Percentiles rank a stretch among this genome's conserved stretches.
Evolutionary conservation across 1,140 invertebrate genomes (phyloP).

Genomic region (Triops longicaudatus): DNA sequence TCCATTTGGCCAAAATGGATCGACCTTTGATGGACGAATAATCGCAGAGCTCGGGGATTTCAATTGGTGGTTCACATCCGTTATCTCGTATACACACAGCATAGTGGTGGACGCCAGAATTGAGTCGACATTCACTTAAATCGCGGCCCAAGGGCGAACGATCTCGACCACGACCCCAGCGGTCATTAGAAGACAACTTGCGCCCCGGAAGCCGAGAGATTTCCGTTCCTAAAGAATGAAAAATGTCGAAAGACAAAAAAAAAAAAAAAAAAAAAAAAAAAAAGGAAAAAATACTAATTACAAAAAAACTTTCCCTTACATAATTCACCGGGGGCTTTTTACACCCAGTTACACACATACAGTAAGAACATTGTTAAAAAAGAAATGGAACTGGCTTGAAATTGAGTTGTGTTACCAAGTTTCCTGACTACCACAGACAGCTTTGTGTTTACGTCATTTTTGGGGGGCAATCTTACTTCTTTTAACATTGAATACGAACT

Average conservation of each 20-base stretch:
- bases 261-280: neutral
- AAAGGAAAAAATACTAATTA: neutral
- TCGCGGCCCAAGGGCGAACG: neutral
- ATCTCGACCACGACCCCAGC: neutral
- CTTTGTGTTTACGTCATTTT: no score
- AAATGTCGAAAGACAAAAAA: neutral
- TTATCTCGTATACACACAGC: neutral
- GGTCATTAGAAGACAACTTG: slow-evolving; percentile 7
- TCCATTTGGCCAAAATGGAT: slow-evolving; percentile 15
- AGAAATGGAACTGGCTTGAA: no score
- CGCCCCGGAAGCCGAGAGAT: neutral
- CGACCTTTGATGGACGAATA: slow-evolving; percentile 10
- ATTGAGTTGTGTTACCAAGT: no score
- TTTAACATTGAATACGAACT: no score
- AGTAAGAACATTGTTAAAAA: no score
- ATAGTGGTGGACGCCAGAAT: slow-evolving; percentile 2
- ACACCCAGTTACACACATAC: no score
- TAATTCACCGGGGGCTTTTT: no score
- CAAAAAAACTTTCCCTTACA: neutral
- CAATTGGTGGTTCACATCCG: neutral
- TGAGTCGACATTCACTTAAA: neutral
- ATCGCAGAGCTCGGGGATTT: neutral
- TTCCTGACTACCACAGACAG: no score
- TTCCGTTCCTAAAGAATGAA: neutral
- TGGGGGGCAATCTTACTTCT: no score